Evolutionary conservation across 2,113 vertebrate genomes (phyloP).

Genomic region (Phaethon lepturus): DNA sequence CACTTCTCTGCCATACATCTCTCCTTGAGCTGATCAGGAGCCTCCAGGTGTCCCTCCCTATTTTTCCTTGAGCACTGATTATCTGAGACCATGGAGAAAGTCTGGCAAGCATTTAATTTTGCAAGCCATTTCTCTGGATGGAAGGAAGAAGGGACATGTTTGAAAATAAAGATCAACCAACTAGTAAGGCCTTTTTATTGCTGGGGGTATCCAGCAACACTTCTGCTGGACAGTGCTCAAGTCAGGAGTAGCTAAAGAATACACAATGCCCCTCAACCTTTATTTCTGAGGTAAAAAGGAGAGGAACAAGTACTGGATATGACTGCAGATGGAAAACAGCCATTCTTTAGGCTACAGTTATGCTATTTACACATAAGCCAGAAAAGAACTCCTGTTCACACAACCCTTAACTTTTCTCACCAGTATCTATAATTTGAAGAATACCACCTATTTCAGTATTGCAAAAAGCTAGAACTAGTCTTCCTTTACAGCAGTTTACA

Average conservation of each 20-base stretch:
- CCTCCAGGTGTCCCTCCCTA: not conserved
- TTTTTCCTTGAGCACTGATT: not conserved
- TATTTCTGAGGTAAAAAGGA: not conserved
- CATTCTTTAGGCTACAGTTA: not conserved
- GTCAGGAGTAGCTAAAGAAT: not conserved
- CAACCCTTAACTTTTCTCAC: not conserved
- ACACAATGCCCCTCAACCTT: not conserved
- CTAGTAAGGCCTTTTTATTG: not conserved
- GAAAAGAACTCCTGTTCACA: not conserved
- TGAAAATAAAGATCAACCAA: not conserved
- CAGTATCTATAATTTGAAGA: not conserved
- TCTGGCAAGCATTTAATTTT: not conserved
- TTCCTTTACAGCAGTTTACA: not conserved
- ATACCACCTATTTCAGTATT: not conserved
- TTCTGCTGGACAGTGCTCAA: not conserved
- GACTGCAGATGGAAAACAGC: not conserved
- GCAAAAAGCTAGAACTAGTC: not conserved
- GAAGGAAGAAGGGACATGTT: not conserved
- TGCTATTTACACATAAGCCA: not conserved
- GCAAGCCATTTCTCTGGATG: not conserved
- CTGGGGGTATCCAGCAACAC: not conserved
- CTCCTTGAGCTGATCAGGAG: not conserved
- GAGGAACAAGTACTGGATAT: not conserved
- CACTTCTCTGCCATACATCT: not conserved
- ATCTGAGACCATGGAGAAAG: not conserved